Conservation (phyloP, 2,888 invertebrate genomes). For the Drosophila trichaetosa region DNA sequence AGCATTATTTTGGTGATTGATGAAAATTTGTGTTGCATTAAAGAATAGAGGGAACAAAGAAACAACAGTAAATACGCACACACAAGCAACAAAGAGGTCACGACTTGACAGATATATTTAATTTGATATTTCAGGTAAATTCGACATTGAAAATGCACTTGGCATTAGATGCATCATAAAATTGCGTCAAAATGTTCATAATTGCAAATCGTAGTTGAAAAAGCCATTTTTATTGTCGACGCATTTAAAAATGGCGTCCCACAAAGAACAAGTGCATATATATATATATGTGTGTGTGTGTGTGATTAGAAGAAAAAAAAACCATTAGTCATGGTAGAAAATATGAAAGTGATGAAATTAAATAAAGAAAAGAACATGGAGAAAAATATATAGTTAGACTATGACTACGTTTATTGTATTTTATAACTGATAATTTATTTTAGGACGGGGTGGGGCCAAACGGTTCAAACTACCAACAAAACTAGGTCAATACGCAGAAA, state of each 20-base stretch:
- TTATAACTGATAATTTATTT: background rate
- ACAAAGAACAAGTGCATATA: slow-evolving; percentile 34
- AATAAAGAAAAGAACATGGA: background rate
- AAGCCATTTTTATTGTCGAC: slow-evolving; percentile 31
- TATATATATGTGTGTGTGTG: background rate
- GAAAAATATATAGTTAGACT: background rate
- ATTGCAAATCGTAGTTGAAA: slow-evolving; percentile 7
- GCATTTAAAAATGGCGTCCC: slow-evolving; percentile 50
- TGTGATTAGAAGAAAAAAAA: slow-evolving; percentile 15
- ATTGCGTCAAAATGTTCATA: background rate
- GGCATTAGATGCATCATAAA: background rate
- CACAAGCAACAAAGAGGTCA: background rate
- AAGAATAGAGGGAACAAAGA: slow-evolving; percentile 20
- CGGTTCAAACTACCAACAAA: slow-evolving; percentile 21
- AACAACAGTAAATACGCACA: slow-evolving; percentile 17
- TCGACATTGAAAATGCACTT: background rate
- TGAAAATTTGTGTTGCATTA: background rate
- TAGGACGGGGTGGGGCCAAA: background rate
- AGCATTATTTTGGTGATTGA: background rate
- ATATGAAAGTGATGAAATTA: slow-evolving; percentile 30
- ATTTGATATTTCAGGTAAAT: background rate
- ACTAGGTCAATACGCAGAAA: slow-evolving; percentile 55
- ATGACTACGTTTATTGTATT: background rate
- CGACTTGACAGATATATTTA: background rate
- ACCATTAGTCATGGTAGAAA: slow-evolving; percentile 33